Base-by-base conservation (phyloP, 2,113 vertebrate genomes). In the Gambusia affinis region DNA sequence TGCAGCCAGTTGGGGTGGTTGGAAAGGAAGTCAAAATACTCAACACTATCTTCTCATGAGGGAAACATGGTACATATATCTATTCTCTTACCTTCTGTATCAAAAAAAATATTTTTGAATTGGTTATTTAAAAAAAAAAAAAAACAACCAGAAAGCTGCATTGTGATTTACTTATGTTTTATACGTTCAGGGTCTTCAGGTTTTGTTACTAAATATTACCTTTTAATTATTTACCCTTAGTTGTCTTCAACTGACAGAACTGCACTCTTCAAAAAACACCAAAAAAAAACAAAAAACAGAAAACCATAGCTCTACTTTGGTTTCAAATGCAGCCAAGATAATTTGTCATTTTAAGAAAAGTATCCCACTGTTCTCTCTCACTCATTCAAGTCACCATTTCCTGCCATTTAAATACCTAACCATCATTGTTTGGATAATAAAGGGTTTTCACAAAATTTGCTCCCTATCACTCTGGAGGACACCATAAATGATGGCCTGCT, bases 351-450 rank as follows among this genome's bases (percentile, higher is more conserved):
- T 76, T 81, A 17, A 10, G 31, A 61, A 83, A 67, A 79, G 64
- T 44, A 75, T 27, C 60, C 60, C 24, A 15, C 63, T 1, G 0
- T 64, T 62, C 24, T 63, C 51, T 14, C 68, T 54, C 24, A 12
- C 14, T 69, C 60, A 12, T 29, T 69, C 24, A 75, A 76, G 71
- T 30, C 35, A 4, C 35, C 11, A 42, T 68, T 84, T 82, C 72
- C 70, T 80, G 69, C 76, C 73, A 74, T 82, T 72, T 82, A 72
- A 75, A 84, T 67, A 62, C 75, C 31, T 70, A 39, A 61, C 66
- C 27, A 47, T 80, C 81, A 78, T 83, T 89, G 85, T 88, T 72
- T 80, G 70, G 65, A 78, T 87, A 83, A 84, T 70, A 69, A 83
- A 31, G 42, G 63, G 30, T 76, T 79, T 85, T 37, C 64, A 62